Percentiles rank a stretch among this genome's conserved stretches.
phyloP scores from a whole-genome alignment of 2,888 invertebrate genomes.

The Tipula vernalis region DNA sequence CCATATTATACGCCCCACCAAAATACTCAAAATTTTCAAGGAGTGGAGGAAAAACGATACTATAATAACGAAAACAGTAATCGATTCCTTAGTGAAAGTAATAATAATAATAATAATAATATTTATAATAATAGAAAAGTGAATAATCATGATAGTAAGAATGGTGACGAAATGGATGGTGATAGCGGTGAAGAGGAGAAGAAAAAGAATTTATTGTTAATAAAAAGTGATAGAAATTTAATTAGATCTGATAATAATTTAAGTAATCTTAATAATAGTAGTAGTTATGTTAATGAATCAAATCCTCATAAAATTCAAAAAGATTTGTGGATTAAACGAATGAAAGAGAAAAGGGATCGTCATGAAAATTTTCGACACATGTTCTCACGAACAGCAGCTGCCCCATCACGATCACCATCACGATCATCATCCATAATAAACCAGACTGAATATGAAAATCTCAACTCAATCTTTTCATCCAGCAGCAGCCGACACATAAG shows the following conservation, averaged over 20 bases:
- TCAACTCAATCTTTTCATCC: slow-evolving; percentile 9
- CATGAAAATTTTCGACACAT: background rate
- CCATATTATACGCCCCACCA: background rate
- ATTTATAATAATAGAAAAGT: background rate
- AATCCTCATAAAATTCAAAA: background rate
- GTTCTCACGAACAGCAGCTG: background rate
- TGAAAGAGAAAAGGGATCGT: background rate
- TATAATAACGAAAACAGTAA: slow-evolving; percentile 10
- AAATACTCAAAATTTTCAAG: background rate
- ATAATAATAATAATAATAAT: background rate
- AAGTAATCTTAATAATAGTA: slow-evolving; percentile 8
- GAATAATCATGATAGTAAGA: slow-evolving; percentile 8
- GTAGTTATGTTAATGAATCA: slow-evolving; percentile 7
- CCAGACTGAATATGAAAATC: slow-evolving; percentile 5
- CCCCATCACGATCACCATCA: background rate
- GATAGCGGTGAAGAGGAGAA: background rate
- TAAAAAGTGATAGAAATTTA: background rate
- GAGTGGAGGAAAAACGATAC: background rate
- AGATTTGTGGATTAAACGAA: background rate
- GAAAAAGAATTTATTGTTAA: background rate
- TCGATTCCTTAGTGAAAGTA: slow-evolving; percentile 10
- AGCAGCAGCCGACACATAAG: slow-evolving; percentile 12
- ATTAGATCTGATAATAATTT: slow-evolving; percentile 8
- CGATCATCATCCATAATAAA: background rate
- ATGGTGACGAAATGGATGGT: slow-evolving; percentile 6